A percentile compares a stretch with the other conserved stretches of the same genome.
phyloP scores from a whole-genome alignment of 2,797 vertebrate species.

The Danionella dracula region DNA sequence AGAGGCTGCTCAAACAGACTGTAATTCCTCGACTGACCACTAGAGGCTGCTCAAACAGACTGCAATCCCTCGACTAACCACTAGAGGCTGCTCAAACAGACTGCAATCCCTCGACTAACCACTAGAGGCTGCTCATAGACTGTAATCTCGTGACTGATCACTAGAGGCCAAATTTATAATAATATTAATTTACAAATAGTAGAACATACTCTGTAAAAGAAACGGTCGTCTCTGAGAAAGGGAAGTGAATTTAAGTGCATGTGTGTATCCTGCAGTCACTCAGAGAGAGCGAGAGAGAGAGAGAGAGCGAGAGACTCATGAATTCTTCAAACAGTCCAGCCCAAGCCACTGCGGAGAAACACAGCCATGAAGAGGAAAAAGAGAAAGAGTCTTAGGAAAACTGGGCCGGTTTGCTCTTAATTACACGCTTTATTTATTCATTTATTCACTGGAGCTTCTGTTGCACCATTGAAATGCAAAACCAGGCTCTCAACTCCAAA shows the following conservation, averaged over 20 bases:
- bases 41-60: no score
- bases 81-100: no score
- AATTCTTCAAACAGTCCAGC: slow-evolving; percentile 38
- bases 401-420: slow-evolving; percentile 72
- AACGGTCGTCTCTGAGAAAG: not conserved
- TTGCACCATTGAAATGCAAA: slow-evolving; percentile 69
- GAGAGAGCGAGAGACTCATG: slow-evolving; percentile 17
- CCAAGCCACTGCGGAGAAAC: slow-evolving; percentile 35
- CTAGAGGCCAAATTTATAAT: no score
- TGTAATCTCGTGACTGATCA: no score
- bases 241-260: slow-evolving; percentile 14
- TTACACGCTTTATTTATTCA: slow-evolving; percentile 72
- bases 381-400: slow-evolving; percentile 46
- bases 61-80: no score
- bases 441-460: slow-evolving; percentile 67
- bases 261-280: slow-evolving; percentile 37
- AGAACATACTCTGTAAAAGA: not conserved
- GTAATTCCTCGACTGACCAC: no score
- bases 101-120: no score
- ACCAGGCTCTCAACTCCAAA: slow-evolving; percentile 57
- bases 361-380: slow-evolving; percentile 26
- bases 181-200: no score
- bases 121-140: no score
- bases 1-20: no score
- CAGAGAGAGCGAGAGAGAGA: slow-evolving; percentile 1